These are phyloP conservation scores for Sesia bembeciformis DNA, from an alignment of 2,888 invertebrate genomes.

Conservation along the genomic window DNA sequence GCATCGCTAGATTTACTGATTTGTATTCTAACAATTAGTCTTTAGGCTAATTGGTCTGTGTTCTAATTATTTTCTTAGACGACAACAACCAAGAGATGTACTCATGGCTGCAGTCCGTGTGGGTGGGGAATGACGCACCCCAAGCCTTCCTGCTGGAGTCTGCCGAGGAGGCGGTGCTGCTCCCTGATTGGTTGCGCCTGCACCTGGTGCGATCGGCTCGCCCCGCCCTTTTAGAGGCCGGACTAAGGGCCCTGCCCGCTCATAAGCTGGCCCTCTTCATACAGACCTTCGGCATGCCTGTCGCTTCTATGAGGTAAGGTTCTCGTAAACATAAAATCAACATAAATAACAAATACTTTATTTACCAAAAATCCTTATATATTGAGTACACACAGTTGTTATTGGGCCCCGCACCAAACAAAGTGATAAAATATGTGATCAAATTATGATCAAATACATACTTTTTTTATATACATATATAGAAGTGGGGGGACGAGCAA, in stretches of 20 bases:
- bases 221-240: conserved; percentile 87
- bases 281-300: conserved; percentile 96
- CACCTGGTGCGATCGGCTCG: conserved; percentile 92
- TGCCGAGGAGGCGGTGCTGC: conserved; percentile 72
- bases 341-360: neutral
- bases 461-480: no score
- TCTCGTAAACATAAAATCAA: neutral
- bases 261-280: conserved; percentile 93
- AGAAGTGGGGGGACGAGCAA: no score
- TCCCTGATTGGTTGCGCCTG: conserved; percentile 95
- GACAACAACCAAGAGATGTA: conserved; percentile 79
- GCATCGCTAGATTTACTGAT: no score
- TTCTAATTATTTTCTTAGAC: conserved; percentile 20
- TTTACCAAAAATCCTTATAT: no score
- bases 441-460: no score
- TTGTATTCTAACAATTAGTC: no score
- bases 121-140: conserved; percentile 88
- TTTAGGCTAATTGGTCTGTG: no score
- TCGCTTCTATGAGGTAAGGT: conserved; percentile 84
- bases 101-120: conserved; percentile 72
- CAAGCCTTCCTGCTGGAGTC: conserved; percentile 77
- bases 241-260: conserved; percentile 88
- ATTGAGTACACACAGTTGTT: neutral
- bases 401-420: neutral
- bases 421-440: no score